phyloP scores from a whole-genome alignment of 1,140 invertebrate genomes.

The Thaumatotibia leucotreta region DNA sequence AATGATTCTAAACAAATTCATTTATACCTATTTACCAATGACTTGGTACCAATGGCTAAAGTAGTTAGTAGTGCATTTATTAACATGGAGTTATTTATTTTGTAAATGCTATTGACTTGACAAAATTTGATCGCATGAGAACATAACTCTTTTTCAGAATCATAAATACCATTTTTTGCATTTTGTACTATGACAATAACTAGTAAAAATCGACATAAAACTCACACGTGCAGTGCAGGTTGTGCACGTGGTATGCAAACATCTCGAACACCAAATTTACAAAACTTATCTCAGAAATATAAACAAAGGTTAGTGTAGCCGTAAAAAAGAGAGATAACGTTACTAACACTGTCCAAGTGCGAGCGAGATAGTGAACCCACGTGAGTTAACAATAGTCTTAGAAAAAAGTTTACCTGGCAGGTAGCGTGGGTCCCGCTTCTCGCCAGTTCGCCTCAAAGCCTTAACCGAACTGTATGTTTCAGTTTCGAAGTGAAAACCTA shows the following conservation, averaged over 20 bases:
- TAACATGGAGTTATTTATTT: too few species aligned
- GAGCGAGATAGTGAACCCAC: slow-evolving; percentile 52
- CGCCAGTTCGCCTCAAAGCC: slow-evolving; percentile 56
- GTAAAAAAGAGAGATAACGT: slow-evolving; percentile 31
- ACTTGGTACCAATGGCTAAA: too few species aligned
- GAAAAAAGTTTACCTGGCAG: slow-evolving; percentile 66
- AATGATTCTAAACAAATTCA: too few species aligned
- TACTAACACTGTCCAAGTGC: slow-evolving; percentile 5
- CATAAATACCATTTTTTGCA: too few species aligned
- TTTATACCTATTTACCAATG: too few species aligned
- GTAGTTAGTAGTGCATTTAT: too few species aligned
- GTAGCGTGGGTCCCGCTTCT: slow-evolving; percentile 47
- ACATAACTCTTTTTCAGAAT: too few species aligned
- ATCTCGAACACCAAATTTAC: slow-evolving; percentile 25
- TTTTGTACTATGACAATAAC: slow-evolving; percentile 19
- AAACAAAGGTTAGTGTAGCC: slow-evolving; percentile 47
- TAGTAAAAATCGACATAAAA: neutral
- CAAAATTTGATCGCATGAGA: too few species aligned
- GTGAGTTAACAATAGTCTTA: slow-evolving; percentile 70
- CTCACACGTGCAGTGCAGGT: slow-evolving; percentile 20
- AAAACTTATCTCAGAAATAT: slow-evolving; percentile 51
- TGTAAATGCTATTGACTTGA: too few species aligned
- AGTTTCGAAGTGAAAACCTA: slow-evolving; percentile 10
- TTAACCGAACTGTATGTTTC: slow-evolving; percentile 36
- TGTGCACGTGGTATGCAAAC: slow-evolving; percentile 36